Base-by-base conservation (phyloP, 2,113 vertebrate genomes). In the Lepidothrix coronata region DNA sequence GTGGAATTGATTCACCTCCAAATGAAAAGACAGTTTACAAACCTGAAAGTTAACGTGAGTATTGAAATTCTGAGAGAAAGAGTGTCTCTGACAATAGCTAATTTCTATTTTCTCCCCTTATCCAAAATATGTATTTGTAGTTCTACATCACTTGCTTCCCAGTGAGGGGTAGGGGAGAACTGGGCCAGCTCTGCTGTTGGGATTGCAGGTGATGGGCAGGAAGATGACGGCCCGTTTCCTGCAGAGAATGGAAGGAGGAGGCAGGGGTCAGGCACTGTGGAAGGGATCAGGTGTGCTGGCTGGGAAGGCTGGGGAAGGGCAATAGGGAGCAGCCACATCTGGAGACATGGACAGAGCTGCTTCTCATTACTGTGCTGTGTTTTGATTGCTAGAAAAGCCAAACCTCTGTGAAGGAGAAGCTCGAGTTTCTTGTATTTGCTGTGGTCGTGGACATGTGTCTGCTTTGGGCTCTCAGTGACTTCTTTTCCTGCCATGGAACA, bases 101-200 rank as follows among this genome's bases (percentile, higher is more conserved):
- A 30, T 67, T 39, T 57, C 37, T 75, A 3, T 51, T 80, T 89
- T 63, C 43, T 80, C 37, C 41, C 21, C 55, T 27, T 57, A 57
- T n/a, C 35, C 28, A 70, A 44, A 70, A 51, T 46, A 10, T 74
- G 30, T 37, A 24, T 12, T 13, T 52, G 37, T 27, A n/a, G 33
- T n/a, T 58, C 39, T n/a, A 16, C 2, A 1, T 37, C 30, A 6
- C 17, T 44, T 10, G 4, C 33, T 23, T 77, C 17, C 14, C 1
- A 1, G 8, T 43, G 39, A 54, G 59, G 46, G 11, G n/a, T 10
- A 37, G 52, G 27, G 39, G 25, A 51, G 25, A 20, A 25, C 10
- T 57, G 30, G 24, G 21, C 17, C 33, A n/a, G 41, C 33, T 57
- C 43, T 85, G 46, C 48, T 74, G 44, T 14, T 71, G 62, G 55